Evolutionary conservation across 1,140 invertebrate genomes (phyloP).

Genomic region (Tetragnatha versicolor): DNA sequence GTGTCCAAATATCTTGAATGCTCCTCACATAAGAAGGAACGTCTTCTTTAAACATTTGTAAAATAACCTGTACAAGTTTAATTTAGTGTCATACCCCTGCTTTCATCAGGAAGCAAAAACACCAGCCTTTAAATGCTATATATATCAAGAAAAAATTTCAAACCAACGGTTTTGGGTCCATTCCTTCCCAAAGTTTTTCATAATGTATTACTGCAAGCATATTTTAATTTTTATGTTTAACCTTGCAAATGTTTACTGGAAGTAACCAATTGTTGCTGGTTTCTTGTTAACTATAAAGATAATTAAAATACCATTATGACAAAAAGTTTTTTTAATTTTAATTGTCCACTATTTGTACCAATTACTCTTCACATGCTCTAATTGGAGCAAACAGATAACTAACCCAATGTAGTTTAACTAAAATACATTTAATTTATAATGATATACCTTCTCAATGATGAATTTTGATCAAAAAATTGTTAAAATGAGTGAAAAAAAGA

Average conservation of each 20-base stretch:
- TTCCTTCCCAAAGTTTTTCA: conserved; percentile 51
- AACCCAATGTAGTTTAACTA: too few relatives aligned
- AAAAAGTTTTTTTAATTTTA: background rate
- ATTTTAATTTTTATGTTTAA: conserved; percentile 43
- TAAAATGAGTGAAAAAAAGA: too few relatives aligned
- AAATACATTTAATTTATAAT: too few relatives aligned
- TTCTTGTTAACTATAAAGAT: conserved; percentile 32
- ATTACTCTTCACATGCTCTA: too few relatives aligned
- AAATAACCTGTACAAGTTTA: background rate
- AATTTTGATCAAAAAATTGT: background rate
- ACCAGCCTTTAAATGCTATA: conserved; percentile 35
- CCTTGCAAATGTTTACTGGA: conserved; percentile 32
- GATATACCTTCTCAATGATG: too few relatives aligned
- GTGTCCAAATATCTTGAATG: too few relatives aligned
- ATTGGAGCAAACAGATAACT: too few relatives aligned
- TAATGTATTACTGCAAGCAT: conserved; percentile 40
- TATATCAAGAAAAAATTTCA: conserved; percentile 39
- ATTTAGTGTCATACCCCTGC: background rate
- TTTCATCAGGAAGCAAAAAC: conserved; percentile 15
- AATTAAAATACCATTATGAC: conserved; percentile 16
- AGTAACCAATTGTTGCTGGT: conserved; percentile 31
- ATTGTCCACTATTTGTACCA: too few relatives aligned
- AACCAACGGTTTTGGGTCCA: conserved; percentile 52
- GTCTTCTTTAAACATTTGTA: too few relatives aligned
- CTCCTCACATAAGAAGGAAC: too few relatives aligned